phyloP scores from a whole-genome alignment of 1,140 invertebrate genomes.

The Cataglyphis hispanica region DNA sequence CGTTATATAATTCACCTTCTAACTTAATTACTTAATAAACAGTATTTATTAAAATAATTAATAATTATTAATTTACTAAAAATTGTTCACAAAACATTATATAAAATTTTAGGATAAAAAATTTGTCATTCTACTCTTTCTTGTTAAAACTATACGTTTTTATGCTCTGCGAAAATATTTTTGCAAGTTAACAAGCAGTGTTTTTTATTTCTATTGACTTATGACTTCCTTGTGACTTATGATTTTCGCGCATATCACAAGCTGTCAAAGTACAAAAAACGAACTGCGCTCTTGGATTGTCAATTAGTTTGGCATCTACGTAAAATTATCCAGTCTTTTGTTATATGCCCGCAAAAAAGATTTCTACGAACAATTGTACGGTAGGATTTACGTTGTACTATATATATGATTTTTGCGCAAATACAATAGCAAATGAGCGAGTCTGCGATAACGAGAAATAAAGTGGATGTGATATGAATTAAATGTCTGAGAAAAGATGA shows the following conservation, averaged over 20 bases:
- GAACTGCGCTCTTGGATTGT: not conserved
- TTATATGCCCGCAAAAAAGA: not conserved
- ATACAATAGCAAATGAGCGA: not conserved
- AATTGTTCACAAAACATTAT: not conserved
- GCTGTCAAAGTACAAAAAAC: not conserved
- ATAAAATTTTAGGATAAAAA: not conserved
- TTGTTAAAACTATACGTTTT: not conserved
- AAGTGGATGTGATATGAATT: not conserved
- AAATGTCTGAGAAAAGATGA: not conserved
- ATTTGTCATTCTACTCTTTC: not conserved
- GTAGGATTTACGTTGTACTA: not conserved
- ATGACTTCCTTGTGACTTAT: conserved; percentile 20
- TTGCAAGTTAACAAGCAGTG: not conserved
- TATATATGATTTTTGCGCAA: not conserved
- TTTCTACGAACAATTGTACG: not conserved
- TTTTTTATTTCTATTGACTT: not conserved
- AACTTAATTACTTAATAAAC: not conserved
- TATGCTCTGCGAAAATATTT: conserved; percentile 18
- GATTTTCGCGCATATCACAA: not conserved
- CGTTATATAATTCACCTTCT: not conserved
- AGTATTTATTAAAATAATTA: not conserved
- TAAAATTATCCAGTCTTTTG: not conserved
- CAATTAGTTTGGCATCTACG: not conserved
- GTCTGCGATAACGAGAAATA: not conserved
- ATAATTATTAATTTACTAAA: not conserved